Evolutionary conservation across 2,113 vertebrate species (phyloP), one percentile per base, ranked within the genome.

Genomic region (Zosterops hypoxanthus): DNA sequence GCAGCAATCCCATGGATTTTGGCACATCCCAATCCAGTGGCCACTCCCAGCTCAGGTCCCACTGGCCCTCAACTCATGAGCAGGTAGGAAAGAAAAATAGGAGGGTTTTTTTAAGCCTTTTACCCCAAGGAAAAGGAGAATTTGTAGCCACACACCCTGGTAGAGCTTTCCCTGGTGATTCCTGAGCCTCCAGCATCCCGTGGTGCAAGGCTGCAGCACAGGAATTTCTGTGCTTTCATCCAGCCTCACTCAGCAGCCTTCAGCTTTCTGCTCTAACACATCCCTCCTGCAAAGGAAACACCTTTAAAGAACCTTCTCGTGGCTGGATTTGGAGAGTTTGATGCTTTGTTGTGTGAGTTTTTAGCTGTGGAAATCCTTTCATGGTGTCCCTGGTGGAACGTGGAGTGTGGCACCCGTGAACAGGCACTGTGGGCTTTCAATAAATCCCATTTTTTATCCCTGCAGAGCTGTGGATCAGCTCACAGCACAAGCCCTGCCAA

Each of bases 321-420:
- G 23, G 44, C 21, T 31, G 26, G 23, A 3, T 9, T 23, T 14
- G 31, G 57, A 7, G 14, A 11, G 24, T 52, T 55, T 15, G 11
- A 3, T 41, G 65, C 29, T 13, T 20, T 8, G 8, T 14, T 14
- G 3, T 28, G n/a, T 39, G 52, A 26, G 14, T 36, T 55, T 64
- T 16, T 16, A 18, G 5, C 19, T 46, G 50, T 18, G 65, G 23
- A 12, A 15, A 12, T 28, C 11, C 3, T 70, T 41, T 29, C 12
- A 1, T 0, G 5, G 8, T 77, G 8, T 77, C 31, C 55, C 46
- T 33, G 5, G 36, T 20, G 68, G 84, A 17, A 11, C 8, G 1
- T 4, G 10, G 56, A 14, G 49, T 11, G 4, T 6, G 3, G 21
- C 3, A 2, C 12, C 1, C 2, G 2, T 49, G 44, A 33, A 22